Base-by-base conservation (phyloP, 2,113 vertebrate species). In the Natator depressus region DNA sequence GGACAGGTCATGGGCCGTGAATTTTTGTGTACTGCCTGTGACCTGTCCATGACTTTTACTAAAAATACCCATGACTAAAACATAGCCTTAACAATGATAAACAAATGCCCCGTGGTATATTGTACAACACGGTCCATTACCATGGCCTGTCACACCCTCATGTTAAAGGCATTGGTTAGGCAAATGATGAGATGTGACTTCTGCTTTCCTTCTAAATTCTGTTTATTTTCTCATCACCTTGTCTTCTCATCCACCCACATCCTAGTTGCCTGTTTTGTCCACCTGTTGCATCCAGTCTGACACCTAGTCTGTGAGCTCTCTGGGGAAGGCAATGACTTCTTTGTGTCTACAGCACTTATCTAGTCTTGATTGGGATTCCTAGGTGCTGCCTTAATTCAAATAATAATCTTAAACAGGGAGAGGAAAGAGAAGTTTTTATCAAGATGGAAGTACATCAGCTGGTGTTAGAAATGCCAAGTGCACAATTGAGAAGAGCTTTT, bases 331-430 rank as follows among this genome's bases (percentile, higher is more conserved):
- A 29, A 13, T n/a, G 35, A 69, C 16, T 69, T 69, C 19, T 69
- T 35, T 69, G 35, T 20, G 8, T 69, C 62, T 69, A 87, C 82
- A 22, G 25, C 92, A 10, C 35, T 25, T 29, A 29, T 12, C 51
- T n/a, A 50, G 50, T 91, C 92, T 79, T 85, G 1, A 50, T 65
- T 89, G 50, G 24, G 46, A 50, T 81, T 95, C 82, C 84, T 81
- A 27, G 53, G 49, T 69, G 86, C 57, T n/a, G 81, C 84, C 76
- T 83, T 85, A 78, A 89, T 78, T 92, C 80, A 89, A 93, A n/a
- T 14, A 80, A 38, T 93, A 81, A 86, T 55, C 79, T 89, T 62
- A 59, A 59, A 29, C 27, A 65, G 31, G 31, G 31, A 65, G 62
- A 65, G 31, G 31, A 65, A 65, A 35, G 62, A 65, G 13, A 35